A percentile compares a stretch with the other conserved stretches of the same genome.
Conservation (phyloP, 2,113 vertebrate species). For the Aptenodytes forsteri region DNA sequence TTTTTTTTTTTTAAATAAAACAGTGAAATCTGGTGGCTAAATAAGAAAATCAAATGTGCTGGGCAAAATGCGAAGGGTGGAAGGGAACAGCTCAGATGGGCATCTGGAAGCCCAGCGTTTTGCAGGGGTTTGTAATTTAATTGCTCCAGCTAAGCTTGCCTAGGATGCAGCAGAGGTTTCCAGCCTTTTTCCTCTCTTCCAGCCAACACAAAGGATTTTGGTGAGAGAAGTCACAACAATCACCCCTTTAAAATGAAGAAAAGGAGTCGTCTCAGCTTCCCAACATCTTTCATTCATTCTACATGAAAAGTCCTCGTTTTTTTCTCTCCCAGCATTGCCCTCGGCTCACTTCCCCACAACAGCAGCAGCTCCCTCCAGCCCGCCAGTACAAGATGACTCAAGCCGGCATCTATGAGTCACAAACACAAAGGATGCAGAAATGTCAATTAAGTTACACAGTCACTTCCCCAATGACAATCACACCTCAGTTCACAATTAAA, state of each 20-base stretch:
- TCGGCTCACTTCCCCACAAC: neutral
- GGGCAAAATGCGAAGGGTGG: neutral
- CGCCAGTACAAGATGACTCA: neutral
- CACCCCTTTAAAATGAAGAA: slow-evolving; percentile 3
- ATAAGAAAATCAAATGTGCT: neutral
- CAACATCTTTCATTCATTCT: neutral
- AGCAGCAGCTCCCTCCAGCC: neutral
- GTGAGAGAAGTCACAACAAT: neutral
- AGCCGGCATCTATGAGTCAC: slow-evolving; percentile 37
- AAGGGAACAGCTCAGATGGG: neutral
- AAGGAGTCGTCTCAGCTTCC: neutral
- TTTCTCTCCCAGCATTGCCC: neutral
- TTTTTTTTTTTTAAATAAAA: neutral
- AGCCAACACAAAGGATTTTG: neutral
- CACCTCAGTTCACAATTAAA: slow-evolving; percentile 59
- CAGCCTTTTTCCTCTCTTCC: neutral
- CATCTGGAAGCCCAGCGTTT: neutral
- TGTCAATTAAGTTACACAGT: slow-evolving; percentile 39
- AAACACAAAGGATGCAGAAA: slow-evolving; percentile 52
- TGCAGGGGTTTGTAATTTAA: neutral
- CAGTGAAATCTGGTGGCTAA: neutral
- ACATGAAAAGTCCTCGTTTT: neutral
- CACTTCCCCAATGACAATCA: slow-evolving; percentile 50
- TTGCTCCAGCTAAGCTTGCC: neutral
- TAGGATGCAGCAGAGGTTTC: neutral